Evolutionary conservation across 2,797 vertebrate genomes (phyloP), one percentile per base, ranked within the genome.

Genomic region (Enteromius paludinosus): DNA sequence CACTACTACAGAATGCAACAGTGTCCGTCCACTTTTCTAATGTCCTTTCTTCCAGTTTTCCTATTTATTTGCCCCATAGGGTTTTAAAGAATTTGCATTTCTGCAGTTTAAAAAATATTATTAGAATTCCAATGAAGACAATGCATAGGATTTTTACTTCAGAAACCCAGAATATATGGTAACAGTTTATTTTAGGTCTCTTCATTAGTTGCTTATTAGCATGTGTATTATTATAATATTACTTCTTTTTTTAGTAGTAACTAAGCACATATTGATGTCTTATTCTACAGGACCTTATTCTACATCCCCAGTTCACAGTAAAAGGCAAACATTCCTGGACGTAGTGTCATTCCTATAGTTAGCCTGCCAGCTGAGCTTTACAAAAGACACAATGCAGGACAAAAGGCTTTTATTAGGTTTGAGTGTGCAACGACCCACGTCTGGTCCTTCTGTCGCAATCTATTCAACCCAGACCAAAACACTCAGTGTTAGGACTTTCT

Each of bases 361-460:
- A 20, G 28, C 25, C 17, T 61, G 28, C 56, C 17, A 80, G 41
- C 54, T 41, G 23, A 69, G 35, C 20, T 49, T 73, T 33, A 41
- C 33, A 81, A 41, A 41, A 81, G 70, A 54, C 17, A 17, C 59
- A 43, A 43, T 41, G 10, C 10, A 61, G 12, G 28, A 73, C 47
- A 74, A 73, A 81, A 54, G 79, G 25, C 17, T 33, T 62, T 76
- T 30, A n/a, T 35, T 41, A 20, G 30, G 33, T 74, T 3, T 76
- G 35, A 12, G 54, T 64, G 74, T 64, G 38, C 11, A 9, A 18
- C 69, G 72, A 76, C 62, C 81, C 64, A 35, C 38, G 3, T 75
- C 61, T 0, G 2, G 10, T 68, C 59, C 0, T 1, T 49, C 68
- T 18, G 61, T 33, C 18, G 6, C 6, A 4, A 35, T 41, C 61